These are phyloP conservation scores for Pangasius larnaudii DNA, from an alignment of 2,797 vertebrate species.

Conservation along the genomic window DNA sequence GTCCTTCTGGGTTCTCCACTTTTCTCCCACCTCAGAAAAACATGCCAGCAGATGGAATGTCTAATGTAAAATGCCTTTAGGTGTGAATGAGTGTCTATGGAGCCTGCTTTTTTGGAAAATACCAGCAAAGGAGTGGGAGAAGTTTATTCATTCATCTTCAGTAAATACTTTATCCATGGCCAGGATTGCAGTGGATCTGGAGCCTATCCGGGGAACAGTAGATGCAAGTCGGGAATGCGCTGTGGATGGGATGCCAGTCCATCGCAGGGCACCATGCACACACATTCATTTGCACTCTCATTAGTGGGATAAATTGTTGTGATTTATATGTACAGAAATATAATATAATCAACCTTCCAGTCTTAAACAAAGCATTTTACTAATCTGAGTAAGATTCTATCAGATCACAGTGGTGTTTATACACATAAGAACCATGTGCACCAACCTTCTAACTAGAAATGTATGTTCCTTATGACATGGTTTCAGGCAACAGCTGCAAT, in stretches of 20 bases:
- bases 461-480: neutral
- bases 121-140: neutral
- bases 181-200: neutral
- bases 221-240: neutral
- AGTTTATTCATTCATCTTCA: neutral
- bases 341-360: neutral
- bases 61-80: neutral
- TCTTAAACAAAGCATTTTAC: neutral
- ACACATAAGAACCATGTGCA: neutral
- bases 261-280: neutral
- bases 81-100: neutral
- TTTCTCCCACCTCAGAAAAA: constrained; percentile 2
- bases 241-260: neutral
- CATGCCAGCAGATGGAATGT: neutral
- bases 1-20: neutral
- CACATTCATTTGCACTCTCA: neutral
- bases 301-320: neutral
- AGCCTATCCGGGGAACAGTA: neutral
- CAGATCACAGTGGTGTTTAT: neutral
- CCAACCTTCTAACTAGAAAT: neutral
- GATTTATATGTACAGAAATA: neutral
- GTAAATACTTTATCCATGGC: neutral
- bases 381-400: neutral
- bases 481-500: constrained; percentile 19
- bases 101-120: neutral